Evolutionary conservation across 2,888 invertebrate species (phyloP).

Genomic region (Cylloceria caligata): DNA sequence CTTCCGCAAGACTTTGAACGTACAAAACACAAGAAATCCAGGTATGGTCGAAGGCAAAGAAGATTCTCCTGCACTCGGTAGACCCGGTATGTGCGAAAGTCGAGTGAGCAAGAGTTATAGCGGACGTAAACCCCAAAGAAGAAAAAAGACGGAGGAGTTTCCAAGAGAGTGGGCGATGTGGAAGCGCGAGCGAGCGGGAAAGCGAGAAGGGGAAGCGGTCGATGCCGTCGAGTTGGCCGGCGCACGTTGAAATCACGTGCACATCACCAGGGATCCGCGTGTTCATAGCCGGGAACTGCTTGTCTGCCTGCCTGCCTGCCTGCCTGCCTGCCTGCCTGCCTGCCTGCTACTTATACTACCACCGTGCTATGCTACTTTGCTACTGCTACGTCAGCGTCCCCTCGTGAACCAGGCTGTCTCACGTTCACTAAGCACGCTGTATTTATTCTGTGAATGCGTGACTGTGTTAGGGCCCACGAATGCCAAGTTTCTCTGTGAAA

Average conservation of each 20-base stretch:
- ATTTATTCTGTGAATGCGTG: slow-evolving; percentile 16
- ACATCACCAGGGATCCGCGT: slow-evolving; percentile 83
- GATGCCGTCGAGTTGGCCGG: slow-evolving; percentile 77
- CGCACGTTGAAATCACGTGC: slow-evolving; percentile 82
- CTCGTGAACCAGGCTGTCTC: slow-evolving; percentile 23
- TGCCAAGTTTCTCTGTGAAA: background rate
- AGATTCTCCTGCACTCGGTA: background rate
- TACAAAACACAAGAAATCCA: slow-evolving; percentile 8
- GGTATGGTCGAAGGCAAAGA: background rate
- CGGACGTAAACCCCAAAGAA: slow-evolving; percentile 28
- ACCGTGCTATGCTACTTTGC: slow-evolving; percentile 5
- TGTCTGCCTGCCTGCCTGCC: no score
- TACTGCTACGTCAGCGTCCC: background rate
- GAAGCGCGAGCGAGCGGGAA: slow-evolving; percentile 51
- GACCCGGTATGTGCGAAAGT: background rate
- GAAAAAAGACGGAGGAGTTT: slow-evolving; percentile 19
- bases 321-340: no score
- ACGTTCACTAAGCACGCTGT: slow-evolving; percentile 34
- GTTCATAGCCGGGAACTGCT: slow-evolving; percentile 70
- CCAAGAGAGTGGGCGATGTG: slow-evolving; percentile 56
- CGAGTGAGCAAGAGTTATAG: slow-evolving; percentile 1
- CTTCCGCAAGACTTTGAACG: background rate
- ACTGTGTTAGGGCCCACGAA: no score
- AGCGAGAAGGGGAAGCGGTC: slow-evolving; percentile 78
- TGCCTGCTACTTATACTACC: no score